Percentiles rank a stretch among this genome's conserved stretches.
These are phyloP conservation scores for Typhlichthys eigenmanni DNA, from an alignment of 2,797 vertebrate genomes.

Conservation along the genomic window DNA sequence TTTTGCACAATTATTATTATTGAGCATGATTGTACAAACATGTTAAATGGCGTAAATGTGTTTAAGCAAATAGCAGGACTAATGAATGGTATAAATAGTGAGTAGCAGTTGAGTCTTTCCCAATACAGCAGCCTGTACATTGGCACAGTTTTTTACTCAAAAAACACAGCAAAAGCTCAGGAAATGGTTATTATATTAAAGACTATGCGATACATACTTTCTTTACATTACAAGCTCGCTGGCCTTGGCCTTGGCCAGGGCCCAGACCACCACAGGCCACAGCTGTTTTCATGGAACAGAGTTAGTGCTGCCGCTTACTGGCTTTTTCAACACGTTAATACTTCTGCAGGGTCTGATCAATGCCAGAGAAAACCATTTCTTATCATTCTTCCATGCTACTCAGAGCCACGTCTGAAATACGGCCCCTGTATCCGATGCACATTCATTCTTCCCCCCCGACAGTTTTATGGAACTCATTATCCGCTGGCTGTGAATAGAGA, in stretches of 20 bases:
- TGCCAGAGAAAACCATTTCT: constrained; percentile 95
- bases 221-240: background rate
- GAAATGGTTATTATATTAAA: constrained; percentile 46
- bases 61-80: constrained; percentile 55
- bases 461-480: constrained; percentile 99
- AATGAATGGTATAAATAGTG: constrained; percentile 51
- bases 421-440: constrained; percentile 89
- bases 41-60: constrained; percentile 3
- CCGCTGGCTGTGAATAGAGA: constrained; percentile 91
- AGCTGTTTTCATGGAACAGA: constrained; percentile 76
- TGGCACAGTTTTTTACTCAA: constrained; percentile 28
- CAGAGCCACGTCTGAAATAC: constrained; percentile 97
- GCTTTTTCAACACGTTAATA: constrained; percentile 88
- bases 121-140: constrained; percentile 24
- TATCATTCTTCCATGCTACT: constrained; percentile 98
- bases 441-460: constrained; percentile 95
- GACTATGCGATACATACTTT: constrained; percentile 49
- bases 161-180: constrained; percentile 30
- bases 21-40: no score
- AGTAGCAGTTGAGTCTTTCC: constrained; percentile 48
- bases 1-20: no score
- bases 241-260: constrained; percentile 56
- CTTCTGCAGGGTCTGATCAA: constrained; percentile 94
- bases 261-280: constrained; percentile 50
- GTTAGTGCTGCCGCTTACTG: constrained; percentile 84